Percentiles rank a stretch among this genome's conserved stretches.
These are phyloP conservation scores for Ceratoteleas bidentatus DNA, from an alignment of 1,140 invertebrate genomes.

Conservation along the genomic window DNA sequence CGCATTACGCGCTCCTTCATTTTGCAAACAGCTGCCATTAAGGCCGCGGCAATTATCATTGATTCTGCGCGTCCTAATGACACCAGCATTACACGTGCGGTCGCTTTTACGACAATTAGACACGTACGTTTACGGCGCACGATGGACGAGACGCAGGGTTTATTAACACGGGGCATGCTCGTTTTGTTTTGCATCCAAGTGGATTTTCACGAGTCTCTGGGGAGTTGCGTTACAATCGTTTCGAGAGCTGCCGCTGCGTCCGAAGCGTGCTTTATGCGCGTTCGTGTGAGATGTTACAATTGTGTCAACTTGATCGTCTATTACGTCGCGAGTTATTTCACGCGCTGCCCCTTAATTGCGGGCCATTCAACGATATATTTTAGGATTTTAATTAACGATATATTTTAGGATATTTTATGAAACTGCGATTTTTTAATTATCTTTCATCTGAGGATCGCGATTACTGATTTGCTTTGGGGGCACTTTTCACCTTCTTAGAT, in stretches of 20 bases:
- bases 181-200: constrained; percentile 58
- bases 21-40: constrained; percentile 36
- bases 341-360: constrained; percentile 20
- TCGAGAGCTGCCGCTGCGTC: constrained; percentile 28
- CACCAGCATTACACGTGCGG: constrained; percentile 58
- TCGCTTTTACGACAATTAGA: constrained; percentile 64
- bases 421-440: too few relatives aligned
- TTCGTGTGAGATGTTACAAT: constrained; percentile 41
- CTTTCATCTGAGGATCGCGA: too few relatives aligned
- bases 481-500: too few relatives aligned
- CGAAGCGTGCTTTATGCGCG: constrained; percentile 37
- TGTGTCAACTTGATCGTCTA: constrained; percentile 48
- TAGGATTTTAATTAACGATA: too few relatives aligned
- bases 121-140: constrained; percentile 59
- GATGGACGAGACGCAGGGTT: constrained; percentile 51
- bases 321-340: constrained; percentile 42
- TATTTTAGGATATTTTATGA: too few relatives aligned
- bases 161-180: constrained; percentile 59
- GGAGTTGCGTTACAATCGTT: constrained; percentile 57
- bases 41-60: constrained; percentile 50
- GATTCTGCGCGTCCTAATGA: constrained; percentile 56
- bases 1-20: constrained; percentile 7
- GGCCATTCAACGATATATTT: constrained; percentile 21
- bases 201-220: constrained; percentile 54
- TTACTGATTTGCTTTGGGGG: too few relatives aligned